Percentiles rank a stretch among this genome's conserved stretches.
These are phyloP conservation scores for Epinephelus cyanopodus DNA, from an alignment of 2,113 vertebrate species.

Conservation along the genomic window DNA sequence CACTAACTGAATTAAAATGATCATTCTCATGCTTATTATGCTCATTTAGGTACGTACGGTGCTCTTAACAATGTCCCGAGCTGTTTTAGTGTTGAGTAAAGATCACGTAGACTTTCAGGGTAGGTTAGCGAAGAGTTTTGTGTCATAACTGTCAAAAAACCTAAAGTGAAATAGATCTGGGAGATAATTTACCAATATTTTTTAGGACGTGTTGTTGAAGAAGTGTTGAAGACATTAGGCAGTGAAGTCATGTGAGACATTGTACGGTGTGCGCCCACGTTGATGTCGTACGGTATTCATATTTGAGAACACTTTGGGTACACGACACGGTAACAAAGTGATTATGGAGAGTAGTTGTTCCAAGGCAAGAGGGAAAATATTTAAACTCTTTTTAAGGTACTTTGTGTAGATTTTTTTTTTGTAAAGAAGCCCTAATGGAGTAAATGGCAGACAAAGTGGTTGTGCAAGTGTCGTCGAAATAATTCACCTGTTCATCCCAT, in stretches of 20 bases:
- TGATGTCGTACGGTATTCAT: slow-evolving; percentile 51
- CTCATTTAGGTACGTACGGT: slow-evolving; percentile 61
- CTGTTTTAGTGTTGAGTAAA: slow-evolving; percentile 45
- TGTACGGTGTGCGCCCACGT: slow-evolving; percentile 44
- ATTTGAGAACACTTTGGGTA: slow-evolving; percentile 43
- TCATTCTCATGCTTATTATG: slow-evolving; percentile 19
- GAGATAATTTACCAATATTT: slow-evolving; percentile 21
- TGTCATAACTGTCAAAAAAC: slow-evolving; percentile 52
- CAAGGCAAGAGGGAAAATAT: slow-evolving; percentile 2
- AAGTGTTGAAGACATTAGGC: slow-evolving; percentile 51
- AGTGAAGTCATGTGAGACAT: slow-evolving; percentile 60
- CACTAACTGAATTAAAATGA: slow-evolving; percentile 4
- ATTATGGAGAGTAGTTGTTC: background rate
- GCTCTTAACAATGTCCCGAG: slow-evolving; percentile 63
- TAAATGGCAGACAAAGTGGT: slow-evolving; percentile 35
- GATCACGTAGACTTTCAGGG: slow-evolving; percentile 47
- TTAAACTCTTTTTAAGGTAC: slow-evolving; percentile 28
- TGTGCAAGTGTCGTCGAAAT: slow-evolving; percentile 45
- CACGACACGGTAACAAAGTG: slow-evolving; percentile 4
- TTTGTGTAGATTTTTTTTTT: slow-evolving; percentile 58
- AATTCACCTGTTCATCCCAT: slow-evolving; percentile 38
- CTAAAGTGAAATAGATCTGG: slow-evolving; percentile 39
- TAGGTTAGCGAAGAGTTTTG: slow-evolving; percentile 58
- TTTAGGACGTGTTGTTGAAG: slow-evolving; percentile 38
- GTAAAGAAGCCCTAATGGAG: slow-evolving; percentile 32